phyloP scores from a whole-genome alignment of 2,888 invertebrate species.

The Falcaria lacertinaria region DNA sequence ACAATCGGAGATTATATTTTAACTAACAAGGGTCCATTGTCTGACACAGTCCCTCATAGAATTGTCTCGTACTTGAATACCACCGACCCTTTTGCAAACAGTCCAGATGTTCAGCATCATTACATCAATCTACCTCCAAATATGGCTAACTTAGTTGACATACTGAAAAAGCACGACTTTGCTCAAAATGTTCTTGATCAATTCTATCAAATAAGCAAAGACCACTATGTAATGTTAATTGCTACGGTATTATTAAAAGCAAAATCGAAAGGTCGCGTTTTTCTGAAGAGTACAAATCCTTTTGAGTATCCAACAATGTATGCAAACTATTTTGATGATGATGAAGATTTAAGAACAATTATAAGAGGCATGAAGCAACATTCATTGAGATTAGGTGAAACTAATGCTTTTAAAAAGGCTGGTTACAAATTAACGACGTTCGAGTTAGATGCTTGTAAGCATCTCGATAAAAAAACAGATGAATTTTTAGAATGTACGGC shows the following conservation, averaged over 20 bases:
- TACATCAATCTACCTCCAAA: conserved; percentile 42
- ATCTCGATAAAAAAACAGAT: conserved; percentile 33
- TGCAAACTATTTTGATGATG: conserved; percentile 81
- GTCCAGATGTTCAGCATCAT: conserved; percentile 52
- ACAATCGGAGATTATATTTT: conserved; percentile 65
- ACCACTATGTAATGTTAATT: conserved; percentile 56
- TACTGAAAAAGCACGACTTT: conserved; percentile 35
- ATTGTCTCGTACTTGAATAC: conserved; percentile 49
- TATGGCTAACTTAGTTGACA: conserved; percentile 35
- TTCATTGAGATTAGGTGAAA: conserved; percentile 34
- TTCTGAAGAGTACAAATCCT: conserved; percentile 83
- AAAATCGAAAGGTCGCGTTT: conserved; percentile 82
- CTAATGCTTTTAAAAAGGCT: conserved; percentile 37
- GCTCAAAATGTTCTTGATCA: conserved; percentile 35
- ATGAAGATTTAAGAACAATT: conserved; percentile 67
- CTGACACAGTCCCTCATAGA: conserved; percentile 56
- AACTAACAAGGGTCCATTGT: conserved; percentile 66
- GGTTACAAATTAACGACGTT: conserved; percentile 49
- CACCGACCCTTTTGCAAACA: conserved; percentile 37
- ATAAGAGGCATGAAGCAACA: conserved; percentile 39
- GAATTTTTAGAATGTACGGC: conserved; percentile 42
- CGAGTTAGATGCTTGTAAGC: conserved; percentile 45
- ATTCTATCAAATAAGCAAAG: conserved; percentile 37
- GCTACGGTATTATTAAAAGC: conserved; percentile 83
- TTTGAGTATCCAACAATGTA: conserved; percentile 81